Conservation (phyloP, 2,113 vertebrate genomes). For the Butorides virescens region DNA sequence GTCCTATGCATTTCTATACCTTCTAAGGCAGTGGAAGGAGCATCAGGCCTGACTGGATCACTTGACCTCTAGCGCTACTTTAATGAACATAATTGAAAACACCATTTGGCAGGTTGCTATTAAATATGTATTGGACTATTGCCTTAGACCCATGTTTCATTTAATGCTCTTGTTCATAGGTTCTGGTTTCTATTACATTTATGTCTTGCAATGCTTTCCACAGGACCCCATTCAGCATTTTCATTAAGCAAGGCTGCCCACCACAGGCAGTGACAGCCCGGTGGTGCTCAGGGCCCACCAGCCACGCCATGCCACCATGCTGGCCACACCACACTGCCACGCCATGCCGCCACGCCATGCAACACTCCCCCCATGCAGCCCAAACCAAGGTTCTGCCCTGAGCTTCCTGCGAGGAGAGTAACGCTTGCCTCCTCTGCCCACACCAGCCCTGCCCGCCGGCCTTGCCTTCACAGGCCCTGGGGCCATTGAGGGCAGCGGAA, state of each 20-base stretch:
- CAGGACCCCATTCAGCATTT: background rate
- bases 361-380: background rate
- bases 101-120: background rate
- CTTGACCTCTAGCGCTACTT: background rate
- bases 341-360: background rate
- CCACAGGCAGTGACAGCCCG: rapidly evolving
- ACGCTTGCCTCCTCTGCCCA: rapidly evolving
- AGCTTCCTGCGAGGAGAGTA: no score
- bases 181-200: constrained; percentile 43
- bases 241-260: background rate
- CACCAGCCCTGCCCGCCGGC: rapidly evolving
- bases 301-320: background rate
- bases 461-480: background rate
- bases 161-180: background rate
- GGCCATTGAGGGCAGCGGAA: background rate
- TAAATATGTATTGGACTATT: constrained; percentile 4
- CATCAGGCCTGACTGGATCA: background rate
- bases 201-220: background rate
- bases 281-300: rapidly evolving
- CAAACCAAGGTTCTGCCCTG: background rate
- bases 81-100: background rate
- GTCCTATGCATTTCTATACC: background rate
- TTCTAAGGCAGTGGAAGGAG: background rate
- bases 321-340: rapidly evolving
- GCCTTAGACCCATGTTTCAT: background rate